Evolutionary conservation across 2,888 invertebrate species (phyloP).

Genomic region (Diloba caeruleocephala): DNA sequence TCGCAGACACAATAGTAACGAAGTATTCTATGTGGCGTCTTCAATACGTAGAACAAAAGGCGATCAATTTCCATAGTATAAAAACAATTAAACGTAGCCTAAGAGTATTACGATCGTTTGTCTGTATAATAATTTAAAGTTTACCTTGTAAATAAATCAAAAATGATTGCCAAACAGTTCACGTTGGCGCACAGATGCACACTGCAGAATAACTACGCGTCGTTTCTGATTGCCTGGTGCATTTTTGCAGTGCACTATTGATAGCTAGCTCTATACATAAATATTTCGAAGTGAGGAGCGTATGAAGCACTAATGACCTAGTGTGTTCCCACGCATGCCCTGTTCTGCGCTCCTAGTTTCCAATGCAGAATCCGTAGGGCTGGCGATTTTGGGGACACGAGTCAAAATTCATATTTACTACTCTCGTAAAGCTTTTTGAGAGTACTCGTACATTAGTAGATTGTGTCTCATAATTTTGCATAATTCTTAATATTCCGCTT

Average conservation of each 20-base stretch:
- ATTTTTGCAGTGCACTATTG: slow-evolving; percentile 2
- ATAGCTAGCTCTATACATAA: slow-evolving; percentile 11
- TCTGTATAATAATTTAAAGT: not conserved
- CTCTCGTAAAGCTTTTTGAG: too few species aligned
- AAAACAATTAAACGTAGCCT: not conserved
- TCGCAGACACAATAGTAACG: slow-evolving; percentile 7
- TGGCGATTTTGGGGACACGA: too few species aligned
- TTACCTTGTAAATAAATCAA: slow-evolving; percentile 14
- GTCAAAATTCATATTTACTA: too few species aligned
- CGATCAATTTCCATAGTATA: slow-evolving; percentile 15
- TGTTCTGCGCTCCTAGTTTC: slow-evolving; percentile 2
- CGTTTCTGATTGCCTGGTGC: slow-evolving; percentile 19
- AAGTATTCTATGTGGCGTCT: slow-evolving; percentile 2
- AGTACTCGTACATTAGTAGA: too few species aligned
- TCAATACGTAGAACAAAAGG: slow-evolving; percentile 19
- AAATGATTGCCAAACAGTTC: slow-evolving; percentile 14
- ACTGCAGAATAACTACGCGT: slow-evolving; percentile 2
- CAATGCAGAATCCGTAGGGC: slow-evolving; percentile 4
- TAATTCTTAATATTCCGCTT: too few species aligned
- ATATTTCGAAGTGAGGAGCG: not conserved
- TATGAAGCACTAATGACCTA: slow-evolving; percentile 4
- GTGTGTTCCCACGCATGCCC: slow-evolving; percentile 21
- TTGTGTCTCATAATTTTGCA: too few species aligned
- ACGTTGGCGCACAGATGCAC: slow-evolving; percentile 24
- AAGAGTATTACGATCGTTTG: not conserved